These are phyloP conservation scores for Orthonyx spaldingii DNA, from an alignment of 2,113 vertebrate genomes.

Conservation along the genomic window DNA sequence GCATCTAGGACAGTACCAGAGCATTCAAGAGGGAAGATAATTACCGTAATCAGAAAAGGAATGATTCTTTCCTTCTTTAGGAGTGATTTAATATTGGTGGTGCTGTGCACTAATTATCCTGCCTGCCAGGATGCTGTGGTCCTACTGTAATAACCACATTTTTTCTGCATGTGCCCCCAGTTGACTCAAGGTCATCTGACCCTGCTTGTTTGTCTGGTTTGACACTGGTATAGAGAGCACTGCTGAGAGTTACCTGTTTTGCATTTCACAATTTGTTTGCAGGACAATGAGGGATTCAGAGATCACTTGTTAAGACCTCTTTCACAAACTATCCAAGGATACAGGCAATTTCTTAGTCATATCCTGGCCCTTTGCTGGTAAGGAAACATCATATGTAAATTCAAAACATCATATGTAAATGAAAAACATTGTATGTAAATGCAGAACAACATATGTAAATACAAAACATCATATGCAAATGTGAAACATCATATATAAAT, in stretches of 20 bases:
- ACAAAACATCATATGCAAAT: background rate
- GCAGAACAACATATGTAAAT: background rate
- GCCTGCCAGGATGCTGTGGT: background rate
- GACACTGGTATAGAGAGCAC: background rate
- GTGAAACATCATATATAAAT: background rate
- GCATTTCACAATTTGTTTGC: background rate
- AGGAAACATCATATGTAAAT: background rate
- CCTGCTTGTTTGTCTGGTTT: background rate
- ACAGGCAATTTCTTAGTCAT: background rate
- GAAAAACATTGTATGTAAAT: background rate
- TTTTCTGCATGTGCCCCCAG: background rate
- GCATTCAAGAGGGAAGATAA: background rate
- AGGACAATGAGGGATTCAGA: background rate
- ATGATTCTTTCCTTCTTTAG: background rate
- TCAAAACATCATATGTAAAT: background rate
- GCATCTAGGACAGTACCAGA: background rate
- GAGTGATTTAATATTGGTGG: background rate
- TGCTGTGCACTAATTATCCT: background rate
- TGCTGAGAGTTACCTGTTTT: background rate
- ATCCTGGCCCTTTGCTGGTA: background rate
- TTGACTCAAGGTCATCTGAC: background rate
- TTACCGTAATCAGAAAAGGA: background rate
- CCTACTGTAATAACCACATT: background rate
- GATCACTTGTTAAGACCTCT: background rate
- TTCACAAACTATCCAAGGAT: background rate